Conservation (phyloP, 2,888 invertebrate genomes). For the Heliconius hortense region DNA sequence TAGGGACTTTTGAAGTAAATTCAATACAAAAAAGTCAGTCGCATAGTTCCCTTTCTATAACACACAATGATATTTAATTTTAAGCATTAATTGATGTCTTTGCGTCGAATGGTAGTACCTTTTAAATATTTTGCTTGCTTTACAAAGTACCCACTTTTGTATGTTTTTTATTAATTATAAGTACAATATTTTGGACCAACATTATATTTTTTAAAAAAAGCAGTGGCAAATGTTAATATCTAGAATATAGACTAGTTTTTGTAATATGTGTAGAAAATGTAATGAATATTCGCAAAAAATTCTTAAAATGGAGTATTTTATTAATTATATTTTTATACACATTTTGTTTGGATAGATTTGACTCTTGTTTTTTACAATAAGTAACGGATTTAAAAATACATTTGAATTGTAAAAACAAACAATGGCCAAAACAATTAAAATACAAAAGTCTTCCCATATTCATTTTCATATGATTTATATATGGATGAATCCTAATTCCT, state of each 20-base stretch:
- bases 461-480: not conserved
- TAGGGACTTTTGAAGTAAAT: no score
- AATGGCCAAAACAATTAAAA: not conserved
- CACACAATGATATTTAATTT: not conserved
- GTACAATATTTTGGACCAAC: constrained; percentile 16
- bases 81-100: not conserved
- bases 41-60: no score
- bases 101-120: not conserved
- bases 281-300: not conserved
- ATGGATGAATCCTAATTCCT: not conserved
- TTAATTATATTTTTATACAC: not conserved
- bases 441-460: constrained; percentile 10
- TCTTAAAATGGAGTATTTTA: constrained; percentile 1
- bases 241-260: constrained; percentile 8
- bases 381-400: not conserved
- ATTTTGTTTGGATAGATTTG: not conserved
- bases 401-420: not conserved
- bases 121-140: not conserved
- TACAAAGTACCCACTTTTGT: constrained; percentile 6
- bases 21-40: no score
- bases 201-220: not conserved
- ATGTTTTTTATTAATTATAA: constrained; percentile 8
- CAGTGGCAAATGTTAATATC: constrained; percentile 9
- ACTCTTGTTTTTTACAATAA: not conserved
- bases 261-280: constrained; percentile 1